A percentile compares a stretch with the other conserved stretches of the same genome.
These are phyloP conservation scores for Alviniconcha marisindica DNA, from an alignment of 1,140 invertebrate species.

Conservation along the genomic window DNA sequence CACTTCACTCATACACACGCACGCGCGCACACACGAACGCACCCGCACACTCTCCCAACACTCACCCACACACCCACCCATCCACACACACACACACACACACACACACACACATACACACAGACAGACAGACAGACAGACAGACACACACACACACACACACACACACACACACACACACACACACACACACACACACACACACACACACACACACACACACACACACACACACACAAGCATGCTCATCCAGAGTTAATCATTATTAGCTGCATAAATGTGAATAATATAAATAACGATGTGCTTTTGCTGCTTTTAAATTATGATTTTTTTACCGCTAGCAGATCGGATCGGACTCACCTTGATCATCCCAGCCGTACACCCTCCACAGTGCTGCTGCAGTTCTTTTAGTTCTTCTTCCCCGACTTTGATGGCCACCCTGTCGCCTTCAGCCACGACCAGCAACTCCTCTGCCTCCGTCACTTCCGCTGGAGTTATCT, in stretches of 20 bases:
- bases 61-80: too few species aligned
- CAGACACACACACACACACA: not conserved
- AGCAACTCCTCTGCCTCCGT: not conserved
- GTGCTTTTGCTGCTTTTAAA: too few species aligned
- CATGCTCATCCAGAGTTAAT: not conserved
- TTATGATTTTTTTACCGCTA: slow-evolving; percentile 47
- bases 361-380: slow-evolving; percentile 88
- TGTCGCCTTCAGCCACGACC: slow-evolving; percentile 77
- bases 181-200: not conserved
- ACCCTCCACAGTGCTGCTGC: slow-evolving; percentile 90
- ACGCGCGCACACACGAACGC: too few species aligned
- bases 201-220: not conserved
- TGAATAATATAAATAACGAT: too few species aligned
- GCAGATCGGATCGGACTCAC: too few species aligned
- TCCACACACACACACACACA: too few species aligned
- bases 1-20: too few species aligned
- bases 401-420: slow-evolving; percentile 83
- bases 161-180: not conserved
- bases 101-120: too few species aligned
- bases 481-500: too few species aligned
- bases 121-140: not conserved
- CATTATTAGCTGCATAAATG: not conserved
- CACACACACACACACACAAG: not conserved
- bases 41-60: too few species aligned
- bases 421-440: slow-evolving; percentile 87